Evolutionary conservation across 2,113 vertebrate genomes (phyloP), one percentile per base, ranked within the genome.

Genomic region (Engystomops pustulosus): DNA sequence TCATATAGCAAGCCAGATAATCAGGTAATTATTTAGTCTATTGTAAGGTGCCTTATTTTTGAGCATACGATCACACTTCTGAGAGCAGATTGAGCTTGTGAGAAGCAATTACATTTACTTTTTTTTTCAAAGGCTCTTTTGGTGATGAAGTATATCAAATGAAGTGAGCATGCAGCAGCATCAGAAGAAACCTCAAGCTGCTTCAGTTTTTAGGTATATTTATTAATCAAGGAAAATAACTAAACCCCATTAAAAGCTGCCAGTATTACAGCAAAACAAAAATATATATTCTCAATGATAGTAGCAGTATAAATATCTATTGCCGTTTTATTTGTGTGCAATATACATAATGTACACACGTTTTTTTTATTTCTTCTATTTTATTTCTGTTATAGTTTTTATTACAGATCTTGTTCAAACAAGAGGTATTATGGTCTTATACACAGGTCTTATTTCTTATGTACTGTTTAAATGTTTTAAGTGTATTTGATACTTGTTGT

Each of bases 81-180:
- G 72, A 84, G 60, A 78, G 27, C 72, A 84, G 41, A 77, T 69
- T 55, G 81, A 76, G 68, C 74, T 77, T 84, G 60, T 84, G 82
- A 77, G 81, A 84, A 77, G 82, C 82, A 84, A 84, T 84, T 84
- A 84, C 72, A 84, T 77, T 68, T 76, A 84, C 60, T 65, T 53
- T 83, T 55, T 55, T 30, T 76, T 65, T 67, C 44, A 77, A 84
- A 84, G 58, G 58, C 81, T 84, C 44, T 84, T 77, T 62, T 84
- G 76, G 72, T 27, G 72, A 60, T 76, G 58, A 84, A 84, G 72
- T 76, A 84, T 77, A 53, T 68, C 30, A 78, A 44, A 84, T 84
- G 27, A 84, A 84, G 82, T 84, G 60, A 68, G 62, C 72, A 68
- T 67, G 60, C 58, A 77, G 62, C n/a, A 68, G 34, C 62, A 84